Conservation (phyloP, 2,113 vertebrate genomes). For the Candoia aspera region DNA sequence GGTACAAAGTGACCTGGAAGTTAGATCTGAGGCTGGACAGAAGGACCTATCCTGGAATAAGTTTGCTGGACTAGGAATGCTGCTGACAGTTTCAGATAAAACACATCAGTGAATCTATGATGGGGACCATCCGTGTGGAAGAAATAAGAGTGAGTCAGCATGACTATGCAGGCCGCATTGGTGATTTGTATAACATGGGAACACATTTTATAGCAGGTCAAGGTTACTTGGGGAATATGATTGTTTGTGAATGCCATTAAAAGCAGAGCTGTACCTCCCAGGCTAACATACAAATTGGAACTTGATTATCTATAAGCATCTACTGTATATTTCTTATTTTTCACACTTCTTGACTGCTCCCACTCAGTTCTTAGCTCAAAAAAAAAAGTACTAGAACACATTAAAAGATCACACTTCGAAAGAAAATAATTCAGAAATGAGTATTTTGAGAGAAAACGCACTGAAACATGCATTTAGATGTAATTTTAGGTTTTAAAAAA, state of each 20-base stretch:
- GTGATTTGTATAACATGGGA: neutral
- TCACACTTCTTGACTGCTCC: neutral
- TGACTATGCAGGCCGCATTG: neutral
- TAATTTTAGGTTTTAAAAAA: too few relatives aligned
- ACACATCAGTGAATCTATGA: neutral
- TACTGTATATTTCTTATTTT: neutral
- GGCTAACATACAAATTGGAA: neutral
- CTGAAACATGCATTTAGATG: too few relatives aligned
- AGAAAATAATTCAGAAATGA: neutral
- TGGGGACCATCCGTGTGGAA: too few relatives aligned
- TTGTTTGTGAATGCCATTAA: neutral
- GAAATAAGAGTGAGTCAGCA: neutral
- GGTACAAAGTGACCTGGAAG: too few relatives aligned
- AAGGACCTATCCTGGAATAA: too few relatives aligned
- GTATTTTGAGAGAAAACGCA: neutral
- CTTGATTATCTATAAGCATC: neutral
- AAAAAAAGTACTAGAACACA: neutral
- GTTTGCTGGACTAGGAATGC: neutral
- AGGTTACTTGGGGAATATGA: neutral
- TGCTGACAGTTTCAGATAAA: neutral
- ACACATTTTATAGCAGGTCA: neutral
- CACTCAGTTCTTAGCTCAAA: neutral
- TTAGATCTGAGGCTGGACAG: too few relatives aligned
- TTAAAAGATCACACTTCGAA: too few relatives aligned
- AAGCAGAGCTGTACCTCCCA: neutral